Conservation (phyloP, 2,113 vertebrate genomes). For the Podarcis cretensis region DNA sequence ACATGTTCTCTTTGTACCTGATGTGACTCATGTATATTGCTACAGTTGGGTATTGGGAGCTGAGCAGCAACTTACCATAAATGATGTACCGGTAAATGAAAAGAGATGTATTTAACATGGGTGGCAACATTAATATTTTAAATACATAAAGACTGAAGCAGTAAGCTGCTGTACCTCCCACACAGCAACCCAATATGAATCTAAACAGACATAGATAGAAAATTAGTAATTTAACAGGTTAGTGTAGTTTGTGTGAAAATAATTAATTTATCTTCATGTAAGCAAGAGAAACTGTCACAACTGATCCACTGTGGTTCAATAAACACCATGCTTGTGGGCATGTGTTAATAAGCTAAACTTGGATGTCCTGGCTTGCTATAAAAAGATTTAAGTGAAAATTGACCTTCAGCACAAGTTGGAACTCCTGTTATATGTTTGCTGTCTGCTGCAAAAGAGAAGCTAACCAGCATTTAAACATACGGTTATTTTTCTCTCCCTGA, state of each 20-base stretch:
- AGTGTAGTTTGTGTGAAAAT: background rate
- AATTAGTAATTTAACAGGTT: background rate
- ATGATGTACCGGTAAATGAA: background rate
- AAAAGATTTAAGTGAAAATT: slow-evolving; percentile 72
- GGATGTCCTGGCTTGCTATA: slow-evolving; percentile 75
- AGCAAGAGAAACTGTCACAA: background rate
- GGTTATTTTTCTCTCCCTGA: slow-evolving; percentile 32
- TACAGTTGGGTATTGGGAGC: background rate
- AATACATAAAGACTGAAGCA: background rate
- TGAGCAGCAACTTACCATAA: background rate
- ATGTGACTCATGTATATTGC: too few relatives aligned
- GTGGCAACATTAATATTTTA: background rate
- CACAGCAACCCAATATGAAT: background rate
- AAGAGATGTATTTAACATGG: background rate
- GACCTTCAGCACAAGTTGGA: slow-evolving; percentile 58
- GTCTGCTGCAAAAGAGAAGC: slow-evolving; percentile 47
- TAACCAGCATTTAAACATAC: background rate
- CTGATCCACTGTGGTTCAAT: rapidly evolving
- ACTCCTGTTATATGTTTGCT: slow-evolving; percentile 20
- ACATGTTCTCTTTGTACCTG: too few relatives aligned
- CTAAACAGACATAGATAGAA: background rate
- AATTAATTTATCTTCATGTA: rapidly evolving
- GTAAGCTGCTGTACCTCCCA: background rate
- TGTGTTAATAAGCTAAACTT: slow-evolving; percentile 75
- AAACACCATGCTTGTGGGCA: slow-evolving; percentile 18